Conservation (phyloP, 2,797 vertebrate species). For the Tauraco hartlaubi region DNA sequence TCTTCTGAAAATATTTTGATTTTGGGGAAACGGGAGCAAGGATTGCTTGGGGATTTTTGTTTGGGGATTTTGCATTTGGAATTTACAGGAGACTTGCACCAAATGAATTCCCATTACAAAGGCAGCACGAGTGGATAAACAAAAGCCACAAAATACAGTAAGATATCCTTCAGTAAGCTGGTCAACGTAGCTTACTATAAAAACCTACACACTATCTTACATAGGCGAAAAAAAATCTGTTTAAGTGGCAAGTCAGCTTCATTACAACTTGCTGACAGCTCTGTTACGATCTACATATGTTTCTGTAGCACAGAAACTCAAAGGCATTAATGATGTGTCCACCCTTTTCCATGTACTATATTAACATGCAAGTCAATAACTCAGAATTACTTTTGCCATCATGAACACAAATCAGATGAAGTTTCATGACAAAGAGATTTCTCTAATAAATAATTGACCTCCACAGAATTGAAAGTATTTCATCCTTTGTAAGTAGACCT, state of each 20-base stretch:
- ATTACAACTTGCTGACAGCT: background rate
- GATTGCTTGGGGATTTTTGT: background rate
- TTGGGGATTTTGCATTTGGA: background rate
- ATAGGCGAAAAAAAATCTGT: background rate
- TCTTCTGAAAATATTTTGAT: background rate
- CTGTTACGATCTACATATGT: background rate
- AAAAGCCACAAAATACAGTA: background rate
- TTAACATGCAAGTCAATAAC: background rate
- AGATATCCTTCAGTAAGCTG: background rate
- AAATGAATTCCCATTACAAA: constrained; percentile 13
- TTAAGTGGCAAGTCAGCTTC: background rate
- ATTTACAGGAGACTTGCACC: background rate
- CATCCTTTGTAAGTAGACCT: background rate
- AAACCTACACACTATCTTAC: background rate
- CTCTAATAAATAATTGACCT: background rate
- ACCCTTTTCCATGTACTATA: background rate
- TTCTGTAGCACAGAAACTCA: background rate
- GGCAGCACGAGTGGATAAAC: background rate
- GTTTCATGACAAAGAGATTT: background rate
- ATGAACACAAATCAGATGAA: background rate
- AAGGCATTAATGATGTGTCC: background rate
- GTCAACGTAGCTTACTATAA: background rate
- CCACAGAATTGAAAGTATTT: background rate
- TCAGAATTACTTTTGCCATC: background rate
- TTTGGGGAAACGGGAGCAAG: background rate